phyloP scores from a whole-genome alignment of 1,140 invertebrate genomes.

The Drosophila punjabiensis region DNA sequence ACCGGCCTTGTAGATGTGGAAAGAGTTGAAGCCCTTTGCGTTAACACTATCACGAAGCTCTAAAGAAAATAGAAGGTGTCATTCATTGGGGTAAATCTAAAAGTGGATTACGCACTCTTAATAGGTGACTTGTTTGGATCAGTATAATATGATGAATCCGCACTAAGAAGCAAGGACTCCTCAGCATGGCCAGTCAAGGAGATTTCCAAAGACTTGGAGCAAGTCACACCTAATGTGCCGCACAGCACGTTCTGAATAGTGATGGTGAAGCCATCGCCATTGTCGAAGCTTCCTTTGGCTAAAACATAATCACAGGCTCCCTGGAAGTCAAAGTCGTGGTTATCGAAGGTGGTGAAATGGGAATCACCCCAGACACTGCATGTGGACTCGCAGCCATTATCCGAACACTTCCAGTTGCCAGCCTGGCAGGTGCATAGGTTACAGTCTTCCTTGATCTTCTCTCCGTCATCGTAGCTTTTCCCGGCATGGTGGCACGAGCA shows the following conservation, averaged over 20 bases:
- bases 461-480: conserved; percentile 91
- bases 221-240: conserved; percentile 93
- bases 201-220: conserved; percentile 92
- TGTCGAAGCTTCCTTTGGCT: conserved; percentile 89
- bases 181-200: conserved; percentile 85
- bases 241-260: conserved; percentile 90
- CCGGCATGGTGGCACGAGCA: conserved; percentile 96
- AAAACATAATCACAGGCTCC: conserved; percentile 95
- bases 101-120: conserved; percentile 59
- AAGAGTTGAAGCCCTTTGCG: conserved; percentile 66
- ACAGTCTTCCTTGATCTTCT: conserved; percentile 92
- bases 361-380: conserved; percentile 95
- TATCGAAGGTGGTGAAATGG: conserved; percentile 95
- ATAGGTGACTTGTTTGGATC: conserved; percentile 76
- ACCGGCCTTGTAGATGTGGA: conserved; percentile 87
- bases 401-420: conserved; percentile 90
- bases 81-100: not conserved
- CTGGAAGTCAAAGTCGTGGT: conserved; percentile 93
- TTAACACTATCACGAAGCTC: conserved; percentile 72
- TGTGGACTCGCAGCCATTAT: conserved; percentile 88
- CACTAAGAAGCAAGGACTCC: conserved; percentile 88
- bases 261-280: conserved; percentile 89
- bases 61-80: conserved; percentile 7
- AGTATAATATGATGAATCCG: conserved; percentile 84
- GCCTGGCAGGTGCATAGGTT: conserved; percentile 90